Evolutionary conservation across 2,888 invertebrate species (phyloP).

Genomic region (Eudasyphora cyanicolor): DNA sequence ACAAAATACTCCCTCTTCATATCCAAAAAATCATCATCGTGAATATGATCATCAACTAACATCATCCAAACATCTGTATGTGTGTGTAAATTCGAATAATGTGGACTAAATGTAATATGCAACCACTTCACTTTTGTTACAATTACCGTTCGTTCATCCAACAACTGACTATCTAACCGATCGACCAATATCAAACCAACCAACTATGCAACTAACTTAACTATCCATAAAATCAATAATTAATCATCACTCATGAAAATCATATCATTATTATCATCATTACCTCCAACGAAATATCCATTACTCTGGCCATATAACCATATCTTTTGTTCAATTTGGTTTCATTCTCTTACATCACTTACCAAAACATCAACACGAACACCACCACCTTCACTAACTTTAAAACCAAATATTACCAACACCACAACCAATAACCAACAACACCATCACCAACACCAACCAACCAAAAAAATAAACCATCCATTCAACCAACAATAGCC

Average conservation of each 20-base stretch:
- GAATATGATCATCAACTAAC: neutral
- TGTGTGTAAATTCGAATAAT: no score
- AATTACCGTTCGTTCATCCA: neutral
- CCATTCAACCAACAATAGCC: constrained; percentile 66
- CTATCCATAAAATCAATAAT: constrained; percentile 27
- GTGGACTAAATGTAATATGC: neutral
- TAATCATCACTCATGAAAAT: constrained; percentile 20
- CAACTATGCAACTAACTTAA: neutral
- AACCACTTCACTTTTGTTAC: neutral
- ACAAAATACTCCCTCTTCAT: neutral
- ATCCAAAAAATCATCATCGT: neutral
- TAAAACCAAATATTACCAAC: constrained; percentile 42
- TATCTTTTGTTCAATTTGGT: neutral
- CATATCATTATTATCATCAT: no score
- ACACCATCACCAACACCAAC: constrained; percentile 41
- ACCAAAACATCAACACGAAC: neutral
- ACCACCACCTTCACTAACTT: constrained; percentile 33
- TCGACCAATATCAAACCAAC: neutral
- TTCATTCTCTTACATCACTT: constrained; percentile 24
- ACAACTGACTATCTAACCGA: neutral
- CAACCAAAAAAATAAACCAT: constrained; percentile 54
- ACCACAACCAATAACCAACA: constrained; percentile 59
- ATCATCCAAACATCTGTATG: no score
- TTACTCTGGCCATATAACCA: neutral
- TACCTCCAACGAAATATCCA: neutral